Evolutionary conservation across 2,797 vertebrate genomes (phyloP).

Genomic region (Amniataba percoides): DNA sequence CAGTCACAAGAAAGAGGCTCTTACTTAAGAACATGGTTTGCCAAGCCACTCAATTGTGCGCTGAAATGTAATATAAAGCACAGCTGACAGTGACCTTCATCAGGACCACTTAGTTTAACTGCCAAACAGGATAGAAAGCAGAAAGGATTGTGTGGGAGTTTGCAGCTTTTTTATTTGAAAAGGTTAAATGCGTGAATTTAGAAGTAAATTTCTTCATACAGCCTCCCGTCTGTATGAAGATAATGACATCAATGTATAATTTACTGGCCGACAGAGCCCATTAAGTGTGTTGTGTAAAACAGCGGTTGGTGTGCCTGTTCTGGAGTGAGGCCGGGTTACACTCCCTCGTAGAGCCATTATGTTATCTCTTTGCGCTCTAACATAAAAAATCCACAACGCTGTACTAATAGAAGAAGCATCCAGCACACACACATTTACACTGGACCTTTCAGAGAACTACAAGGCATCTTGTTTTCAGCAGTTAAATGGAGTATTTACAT

Average conservation of each 20-base stretch:
- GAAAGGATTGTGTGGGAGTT: slow-evolving; percentile 3
- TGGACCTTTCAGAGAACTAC: background rate
- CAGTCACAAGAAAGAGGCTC: background rate
- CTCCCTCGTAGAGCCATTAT: background rate
- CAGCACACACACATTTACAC: background rate
- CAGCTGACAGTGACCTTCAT: background rate
- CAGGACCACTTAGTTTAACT: too few relatives aligned
- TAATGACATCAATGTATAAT: slow-evolving; percentile 10
- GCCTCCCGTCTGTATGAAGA: background rate
- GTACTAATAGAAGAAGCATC: too few relatives aligned
- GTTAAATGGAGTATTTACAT: background rate
- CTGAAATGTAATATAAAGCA: background rate
- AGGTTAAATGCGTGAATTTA: background rate
- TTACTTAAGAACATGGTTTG: background rate
- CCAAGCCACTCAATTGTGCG: background rate
- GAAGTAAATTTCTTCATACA: background rate
- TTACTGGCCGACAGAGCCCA: background rate
- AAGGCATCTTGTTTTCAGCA: background rate
- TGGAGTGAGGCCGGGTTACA: background rate
- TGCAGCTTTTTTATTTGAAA: slow-evolving; percentile 2
- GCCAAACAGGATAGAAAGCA: background rate
- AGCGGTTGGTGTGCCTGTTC: background rate
- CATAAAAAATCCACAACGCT: background rate
- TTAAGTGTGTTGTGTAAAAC: background rate
- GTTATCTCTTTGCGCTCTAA: background rate